Conservation (phyloP, 2,888 invertebrate genomes). For the Arenicola marina region DNA sequence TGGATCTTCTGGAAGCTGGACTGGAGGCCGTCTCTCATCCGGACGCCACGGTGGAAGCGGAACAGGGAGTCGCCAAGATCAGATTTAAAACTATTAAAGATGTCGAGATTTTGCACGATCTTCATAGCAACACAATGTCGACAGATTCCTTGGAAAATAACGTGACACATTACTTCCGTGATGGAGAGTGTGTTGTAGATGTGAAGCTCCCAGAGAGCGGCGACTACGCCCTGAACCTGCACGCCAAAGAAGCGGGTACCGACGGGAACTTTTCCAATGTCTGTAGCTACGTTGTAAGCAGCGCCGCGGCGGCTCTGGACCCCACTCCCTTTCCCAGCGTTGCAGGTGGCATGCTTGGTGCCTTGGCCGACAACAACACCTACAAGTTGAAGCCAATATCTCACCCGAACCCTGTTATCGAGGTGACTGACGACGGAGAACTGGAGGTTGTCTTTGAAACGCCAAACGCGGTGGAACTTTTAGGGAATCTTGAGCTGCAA, state of each 20-base stretch:
- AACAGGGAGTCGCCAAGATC: neutral
- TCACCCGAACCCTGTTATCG: neutral
- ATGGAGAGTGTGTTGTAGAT: neutral
- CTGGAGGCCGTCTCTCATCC: neutral
- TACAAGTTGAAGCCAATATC: neutral
- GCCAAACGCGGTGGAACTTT: neutral
- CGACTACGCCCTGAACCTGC: conserved; percentile 1
- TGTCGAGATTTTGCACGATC: neutral
- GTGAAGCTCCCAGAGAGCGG: neutral
- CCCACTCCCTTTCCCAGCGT: neutral
- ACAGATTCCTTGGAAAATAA: neutral
- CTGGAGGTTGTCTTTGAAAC: neutral
- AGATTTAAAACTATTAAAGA: neutral
- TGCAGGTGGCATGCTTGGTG: neutral
- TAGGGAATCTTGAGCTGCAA: neutral
- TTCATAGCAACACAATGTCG: neutral
- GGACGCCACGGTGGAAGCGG: neutral
- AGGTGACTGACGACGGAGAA: neutral
- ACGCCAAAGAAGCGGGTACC: neutral
- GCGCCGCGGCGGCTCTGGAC: neutral
- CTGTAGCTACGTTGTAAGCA: neutral
- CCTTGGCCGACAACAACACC: neutral
- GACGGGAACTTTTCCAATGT: conserved; percentile 2
- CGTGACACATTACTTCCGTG: neutral
- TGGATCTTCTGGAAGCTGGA: neutral